Base-by-base conservation (phyloP, 2,797 vertebrate species). In the Helicolenus hilgendorfi region DNA sequence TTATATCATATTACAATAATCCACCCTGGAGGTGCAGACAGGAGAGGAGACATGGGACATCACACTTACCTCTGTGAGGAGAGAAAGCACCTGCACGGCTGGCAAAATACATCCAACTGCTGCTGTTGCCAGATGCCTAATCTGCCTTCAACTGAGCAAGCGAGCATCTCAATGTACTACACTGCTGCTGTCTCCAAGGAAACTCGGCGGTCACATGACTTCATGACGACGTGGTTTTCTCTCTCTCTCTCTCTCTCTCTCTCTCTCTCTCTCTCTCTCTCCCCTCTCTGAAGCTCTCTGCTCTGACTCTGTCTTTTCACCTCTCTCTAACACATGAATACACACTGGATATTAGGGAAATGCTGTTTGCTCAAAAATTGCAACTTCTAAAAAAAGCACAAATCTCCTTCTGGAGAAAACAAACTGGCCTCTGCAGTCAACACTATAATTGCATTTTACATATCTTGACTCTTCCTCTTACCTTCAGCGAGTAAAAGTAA, bases 151-250 rank as follows among this genome's bases (percentile, higher is more conserved):
- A 91, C 87, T 89, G 93, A 94, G 96, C 93, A 86, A 96, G 96
- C 92, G 90, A 97, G 97, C 97, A 97, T 98, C 97, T 97, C 95
- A 94, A 96, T 92, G 96, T 96, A 94, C 95, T 94, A 95, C 92
- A 95, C 94, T 91, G 97, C 96, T 95, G 93, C 95, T 95, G 97
- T 98, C 98, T 97, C 98, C 97, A 97, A 96, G 98, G 98, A 97
- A 98, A 98, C 98, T 95, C 96, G 36, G 87, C 64, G 24, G 91
- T 96, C 98, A 98, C 95, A 75, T 98, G 97, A 97, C 73, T 87
- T 62, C 6, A 72, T 97, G 97, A 97, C 96, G 95, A 94, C 38
- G 79, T 88, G 84, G 77, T 77, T 73, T 72, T 82, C 62, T 76
- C 84, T 81, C 80, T 76, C 86, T 72, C 79, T 69, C 82, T 77